Evolutionary conservation across 2,888 invertebrate species (phyloP).

Genomic region (Bellardia bayeri): DNA sequence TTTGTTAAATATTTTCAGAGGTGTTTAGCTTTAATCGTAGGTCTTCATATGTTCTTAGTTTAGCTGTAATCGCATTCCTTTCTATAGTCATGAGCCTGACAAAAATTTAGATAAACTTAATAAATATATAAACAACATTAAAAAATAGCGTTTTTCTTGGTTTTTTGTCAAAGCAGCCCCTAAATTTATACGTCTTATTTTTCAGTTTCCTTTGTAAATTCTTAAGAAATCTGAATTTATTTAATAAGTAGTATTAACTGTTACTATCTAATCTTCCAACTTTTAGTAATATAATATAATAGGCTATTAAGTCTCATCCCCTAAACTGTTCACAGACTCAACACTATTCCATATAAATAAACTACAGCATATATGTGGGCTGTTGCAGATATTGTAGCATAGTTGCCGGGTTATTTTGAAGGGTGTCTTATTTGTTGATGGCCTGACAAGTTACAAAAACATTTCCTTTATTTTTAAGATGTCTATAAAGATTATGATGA

Average conservation of each 20-base stretch:
- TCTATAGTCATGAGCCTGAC: no score
- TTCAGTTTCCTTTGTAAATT: neutral
- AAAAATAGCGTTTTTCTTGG: no score
- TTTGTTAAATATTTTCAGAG: no score
- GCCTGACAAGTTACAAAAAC: neutral
- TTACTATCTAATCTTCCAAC: constrained; percentile 35
- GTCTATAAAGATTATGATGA: neutral
- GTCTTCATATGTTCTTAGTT: no score
- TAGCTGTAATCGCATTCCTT: no score
- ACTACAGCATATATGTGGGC: constrained; percentile 19
- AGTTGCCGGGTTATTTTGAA: neutral
- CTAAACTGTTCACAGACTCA: neutral
- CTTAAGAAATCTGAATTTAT: neutral
- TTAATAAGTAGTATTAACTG: constrained; percentile 35
- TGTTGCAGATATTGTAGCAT: neutral
- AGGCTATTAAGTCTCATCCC: constrained; percentile 20
- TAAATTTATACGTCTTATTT: neutral
- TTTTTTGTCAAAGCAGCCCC: neutral
- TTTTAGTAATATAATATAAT: constrained; percentile 35
- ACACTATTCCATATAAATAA: neutral
- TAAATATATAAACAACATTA: no score
- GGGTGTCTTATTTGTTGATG: constrained; percentile 9
- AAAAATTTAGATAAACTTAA: no score
- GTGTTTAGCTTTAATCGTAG: no score
- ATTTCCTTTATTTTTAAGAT: constrained; percentile 25